A percentile compares a stretch with the other conserved stretches of the same genome.
phyloP scores from a whole-genome alignment of 2,888 invertebrate species.

The Eilema griseolum region DNA sequence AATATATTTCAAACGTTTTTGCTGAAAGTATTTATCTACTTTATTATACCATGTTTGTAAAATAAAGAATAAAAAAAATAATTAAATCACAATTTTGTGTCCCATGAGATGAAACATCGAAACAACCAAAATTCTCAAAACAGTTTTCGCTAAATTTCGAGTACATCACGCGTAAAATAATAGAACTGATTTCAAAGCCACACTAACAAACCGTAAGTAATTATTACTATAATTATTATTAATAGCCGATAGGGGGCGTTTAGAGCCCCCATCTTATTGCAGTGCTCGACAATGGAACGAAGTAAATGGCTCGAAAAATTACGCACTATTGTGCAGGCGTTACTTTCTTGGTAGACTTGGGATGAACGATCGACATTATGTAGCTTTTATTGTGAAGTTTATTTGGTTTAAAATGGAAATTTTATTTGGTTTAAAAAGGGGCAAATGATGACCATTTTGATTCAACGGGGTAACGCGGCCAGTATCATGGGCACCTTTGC shows the following conservation, averaged over 20 bases:
- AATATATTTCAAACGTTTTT: too few species aligned
- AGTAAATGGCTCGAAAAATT: constrained; percentile 79
- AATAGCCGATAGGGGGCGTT: constrained; percentile 63
- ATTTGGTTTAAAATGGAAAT: background rate
- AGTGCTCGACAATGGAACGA: constrained; percentile 59
- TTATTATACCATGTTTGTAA: too few species aligned
- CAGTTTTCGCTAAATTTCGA: constrained; percentile 22
- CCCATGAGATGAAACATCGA: background rate
- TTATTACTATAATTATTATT: constrained; percentile 61
- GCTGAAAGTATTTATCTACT: too few species aligned
- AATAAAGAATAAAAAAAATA: too few species aligned
- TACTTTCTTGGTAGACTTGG: constrained; percentile 38
- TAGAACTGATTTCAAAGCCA: constrained; percentile 23
- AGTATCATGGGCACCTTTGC: too few species aligned
- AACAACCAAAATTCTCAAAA: constrained; percentile 12
- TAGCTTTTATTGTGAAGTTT: constrained; percentile 9
- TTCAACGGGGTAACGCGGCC: too few species aligned
- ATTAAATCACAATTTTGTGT: too few species aligned
- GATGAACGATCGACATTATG: constrained; percentile 30
- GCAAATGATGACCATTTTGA: too few species aligned
- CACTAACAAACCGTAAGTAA: constrained; percentile 53
- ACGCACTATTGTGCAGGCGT: constrained; percentile 67
- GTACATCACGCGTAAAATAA: constrained; percentile 19
- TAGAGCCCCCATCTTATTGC: constrained; percentile 61
- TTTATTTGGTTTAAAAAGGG: too few species aligned